Evolutionary conservation across 2,888 invertebrate species (phyloP).

Genomic region (Meloe dianella): DNA sequence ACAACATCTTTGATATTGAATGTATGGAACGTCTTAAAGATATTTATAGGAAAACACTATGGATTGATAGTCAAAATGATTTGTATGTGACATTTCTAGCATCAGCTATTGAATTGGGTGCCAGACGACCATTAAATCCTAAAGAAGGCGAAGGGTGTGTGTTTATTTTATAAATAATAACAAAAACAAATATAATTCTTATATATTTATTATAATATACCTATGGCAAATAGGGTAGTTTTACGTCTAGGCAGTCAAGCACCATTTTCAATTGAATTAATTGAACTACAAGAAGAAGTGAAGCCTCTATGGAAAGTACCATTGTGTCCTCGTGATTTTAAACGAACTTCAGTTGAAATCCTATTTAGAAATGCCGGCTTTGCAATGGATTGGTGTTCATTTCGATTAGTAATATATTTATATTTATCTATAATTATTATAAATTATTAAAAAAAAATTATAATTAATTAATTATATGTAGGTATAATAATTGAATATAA

Average conservation of each 20-base stretch:
- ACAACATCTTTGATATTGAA: constrained; percentile 78
- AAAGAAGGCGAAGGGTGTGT: constrained; percentile 84
- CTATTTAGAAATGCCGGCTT: constrained; percentile 80
- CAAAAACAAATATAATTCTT: too few relatives aligned
- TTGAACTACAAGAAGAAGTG: constrained; percentile 78
- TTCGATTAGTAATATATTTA: constrained; percentile 78
- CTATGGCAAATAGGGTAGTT: constrained; percentile 75
- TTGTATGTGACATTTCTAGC: constrained; percentile 83
- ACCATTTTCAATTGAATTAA: constrained; percentile 74
- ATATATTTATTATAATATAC: too few relatives aligned
- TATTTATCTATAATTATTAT: too few relatives aligned
- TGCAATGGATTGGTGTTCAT: constrained; percentile 88
- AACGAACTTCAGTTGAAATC: constrained; percentile 83
- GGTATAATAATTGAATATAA: background rate
- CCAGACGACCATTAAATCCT: constrained; percentile 80
- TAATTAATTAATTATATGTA: too few relatives aligned
- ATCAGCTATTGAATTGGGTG: constrained; percentile 85
- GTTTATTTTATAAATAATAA: too few relatives aligned
- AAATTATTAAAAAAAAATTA: too few relatives aligned
- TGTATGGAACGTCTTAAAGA: constrained; percentile 77
- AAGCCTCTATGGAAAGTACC: constrained; percentile 78
- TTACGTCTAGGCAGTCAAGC: constrained; percentile 79
- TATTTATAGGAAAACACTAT: constrained; percentile 77
- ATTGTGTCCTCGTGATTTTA: constrained; percentile 82
- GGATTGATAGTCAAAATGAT: constrained; percentile 77